These are phyloP conservation scores for Drosophila murphyi DNA, from an alignment of 1,140 invertebrate genomes.

Conservation along the genomic window DNA sequence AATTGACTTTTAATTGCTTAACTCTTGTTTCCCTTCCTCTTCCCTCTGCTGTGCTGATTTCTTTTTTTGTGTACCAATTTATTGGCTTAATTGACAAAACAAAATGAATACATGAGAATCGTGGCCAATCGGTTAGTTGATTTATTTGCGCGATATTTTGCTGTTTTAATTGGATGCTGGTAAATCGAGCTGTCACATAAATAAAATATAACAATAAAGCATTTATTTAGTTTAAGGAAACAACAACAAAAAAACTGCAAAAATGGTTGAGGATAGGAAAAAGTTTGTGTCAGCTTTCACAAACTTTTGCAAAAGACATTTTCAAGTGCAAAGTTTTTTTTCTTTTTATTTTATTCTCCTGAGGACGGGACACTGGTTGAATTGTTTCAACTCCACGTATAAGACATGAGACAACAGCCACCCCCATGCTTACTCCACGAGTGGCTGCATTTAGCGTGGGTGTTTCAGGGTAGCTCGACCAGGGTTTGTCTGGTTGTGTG, in stretches of 20 bases:
- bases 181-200: slow-evolving; percentile 50
- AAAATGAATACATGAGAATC: slow-evolving; percentile 46
- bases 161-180: slow-evolving; percentile 59
- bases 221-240: slow-evolving; percentile 46
- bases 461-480: slow-evolving; percentile 29
- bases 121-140: slow-evolving; percentile 47
- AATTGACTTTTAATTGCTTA: slow-evolving; percentile 74
- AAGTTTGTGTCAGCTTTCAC: slow-evolving; percentile 61
- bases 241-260: slow-evolving; percentile 1
- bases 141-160: slow-evolving; percentile 2
- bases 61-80: slow-evolving; percentile 48
- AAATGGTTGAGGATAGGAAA: slow-evolving; percentile 3
- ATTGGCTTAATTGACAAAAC: slow-evolving; percentile 75
- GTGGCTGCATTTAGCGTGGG: slow-evolving; percentile 43
- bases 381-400: slow-evolving; percentile 29
- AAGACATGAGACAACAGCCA: slow-evolving; percentile 4
- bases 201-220: slow-evolving; percentile 36
- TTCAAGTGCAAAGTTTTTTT: slow-evolving; percentile 40
- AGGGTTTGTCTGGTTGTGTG: slow-evolving; percentile 34
- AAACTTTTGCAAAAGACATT: slow-evolving; percentile 63
- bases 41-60: slow-evolving; percentile 1
- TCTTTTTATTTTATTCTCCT: slow-evolving; percentile 11
- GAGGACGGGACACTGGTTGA: slow-evolving; percentile 56
- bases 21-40: slow-evolving; percentile 52
- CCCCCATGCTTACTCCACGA: background rate